Evolutionary conservation across 2,888 invertebrate species (phyloP), one percentile per base, ranked within the genome.

Genomic region (Loripinus fragilis): DNA sequence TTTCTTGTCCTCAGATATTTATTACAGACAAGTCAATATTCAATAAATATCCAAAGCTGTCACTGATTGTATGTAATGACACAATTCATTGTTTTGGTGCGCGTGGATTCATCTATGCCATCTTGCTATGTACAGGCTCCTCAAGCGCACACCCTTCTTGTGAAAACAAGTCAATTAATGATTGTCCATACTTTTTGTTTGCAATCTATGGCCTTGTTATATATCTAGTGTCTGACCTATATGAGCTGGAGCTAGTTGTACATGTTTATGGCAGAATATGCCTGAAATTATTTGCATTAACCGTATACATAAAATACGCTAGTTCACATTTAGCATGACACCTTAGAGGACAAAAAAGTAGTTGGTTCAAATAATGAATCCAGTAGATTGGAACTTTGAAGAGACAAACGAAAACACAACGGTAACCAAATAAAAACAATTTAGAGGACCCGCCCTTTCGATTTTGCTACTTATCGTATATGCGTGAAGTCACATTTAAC

Each of bases 271-370:
- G 85, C 69, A 76, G 12, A 76, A 80, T 67, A 90, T 91, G 90
- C 90, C 91, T 15, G 38, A 67, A 10, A 45, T 85, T 0, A n/a
- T 90, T 90, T 67, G 33, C 85, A 5, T n/a, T 69, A 80, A 0
- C 77, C 90, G 8, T 90, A 90, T 74, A 66, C 79, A 1, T 89
- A 90, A 72, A 80, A 91, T 28, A 33, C 78, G 12, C 67, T 90
- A 2, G 86, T 91, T n/a, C 17, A 88, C 89, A 3, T 85, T 92
- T 60, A 70, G 91, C 12, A 90, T 92, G 89, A 92, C 92, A 50
- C 92, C 92, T 2, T 92, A 90, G 80, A 91, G 92, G 92, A 91
- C 91, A 10, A 91, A 90, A 82, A 90, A 90, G 83, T 91, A 92
- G 80, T 91, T 91, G 0, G 85, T 81, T 2, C 91, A 91, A 76